Percentiles rank a stretch among this genome's conserved stretches.
Evolutionary conservation across 2,797 vertebrate species (phyloP).

Genomic region (Crocodylus rhombifer): DNA sequence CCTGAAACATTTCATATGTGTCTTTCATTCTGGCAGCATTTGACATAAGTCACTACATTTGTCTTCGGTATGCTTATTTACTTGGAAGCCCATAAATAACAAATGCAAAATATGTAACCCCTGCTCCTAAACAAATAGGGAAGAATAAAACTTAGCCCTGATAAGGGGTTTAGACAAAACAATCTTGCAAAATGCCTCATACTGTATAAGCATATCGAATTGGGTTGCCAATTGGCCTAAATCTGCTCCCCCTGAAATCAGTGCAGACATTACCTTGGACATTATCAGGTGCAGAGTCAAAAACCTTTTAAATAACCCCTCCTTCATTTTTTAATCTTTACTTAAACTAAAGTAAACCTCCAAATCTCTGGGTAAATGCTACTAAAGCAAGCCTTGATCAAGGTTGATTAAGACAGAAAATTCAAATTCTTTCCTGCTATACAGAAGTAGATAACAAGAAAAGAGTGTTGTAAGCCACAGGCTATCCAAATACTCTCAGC

Average conservation of each 20-base stretch:
- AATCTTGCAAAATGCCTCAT: neutral
- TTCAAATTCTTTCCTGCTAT: fast-evolving
- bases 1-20: neutral
- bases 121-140: neutral
- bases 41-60: neutral
- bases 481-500: neutral
- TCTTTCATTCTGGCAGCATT: neutral
- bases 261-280: neutral
- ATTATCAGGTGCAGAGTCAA: too few relatives aligned
- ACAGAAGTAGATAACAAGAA: fast-evolving
- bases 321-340: neutral
- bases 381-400: neutral
- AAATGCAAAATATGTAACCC: neutral
- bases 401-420: neutral
- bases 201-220: too few relatives aligned
- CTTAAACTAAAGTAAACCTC: neutral
- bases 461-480: too few relatives aligned
- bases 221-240: neutral
- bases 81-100: neutral
- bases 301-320: neutral
- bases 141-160: neutral
- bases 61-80: neutral
- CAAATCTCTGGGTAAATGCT: fast-evolving
- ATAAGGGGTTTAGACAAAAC: neutral
- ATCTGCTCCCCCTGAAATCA: neutral